Base-by-base conservation (phyloP, 2,888 invertebrate species). In the Rhagium mordax region DNA sequence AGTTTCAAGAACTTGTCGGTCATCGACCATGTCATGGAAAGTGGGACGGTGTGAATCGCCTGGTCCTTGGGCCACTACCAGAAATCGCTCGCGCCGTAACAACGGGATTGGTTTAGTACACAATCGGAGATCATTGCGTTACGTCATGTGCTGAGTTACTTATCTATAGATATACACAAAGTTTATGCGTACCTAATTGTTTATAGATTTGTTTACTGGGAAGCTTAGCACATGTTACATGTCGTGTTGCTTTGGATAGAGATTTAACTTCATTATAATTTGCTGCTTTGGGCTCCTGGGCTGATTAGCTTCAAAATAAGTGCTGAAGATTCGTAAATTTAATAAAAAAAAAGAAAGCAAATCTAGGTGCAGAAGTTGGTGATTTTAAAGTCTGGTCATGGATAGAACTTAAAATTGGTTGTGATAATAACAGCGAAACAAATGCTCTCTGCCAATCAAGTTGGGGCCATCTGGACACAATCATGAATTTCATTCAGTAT, bases 1-100 rank as follows among this genome's bases (percentile, higher is more conserved):
- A 65, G 59, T 60, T 67, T 60, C 65, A 8, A 49, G 24, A 33
- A 51, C 27, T 70, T 68, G 48, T 73, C 78, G 82, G 82, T 82
- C 82, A 75, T 79, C 79, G 82, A 82, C 82, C 81, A 80, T 77
- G 67, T 69, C 66, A 70, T 76, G 72, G 80, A 82, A 82, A 83
- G 83, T 83, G 80, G 83, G 81, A 70, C 75, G 67, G 79, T 79
- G 77, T 74, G 71, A 74, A 72, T 75, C 74, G 75, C 72, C 67
- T 70, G 75, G 79, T 76, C 81, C 81, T 82, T 78, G 79, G 76
- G 78, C 74, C 71, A 75, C 74, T 76, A 77, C 74, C 76, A 74
- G 74, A 73, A 77, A 76, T 74, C 78, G 73, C 74, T 74, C 78
- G 73, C 74, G 70, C 70, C 62, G 62, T 53, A 55, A 18, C 53